Percentiles rank a stretch among this genome's conserved stretches.
Conservation (phyloP, 2,888 invertebrate species). For the Balanococcus diminutus region DNA sequence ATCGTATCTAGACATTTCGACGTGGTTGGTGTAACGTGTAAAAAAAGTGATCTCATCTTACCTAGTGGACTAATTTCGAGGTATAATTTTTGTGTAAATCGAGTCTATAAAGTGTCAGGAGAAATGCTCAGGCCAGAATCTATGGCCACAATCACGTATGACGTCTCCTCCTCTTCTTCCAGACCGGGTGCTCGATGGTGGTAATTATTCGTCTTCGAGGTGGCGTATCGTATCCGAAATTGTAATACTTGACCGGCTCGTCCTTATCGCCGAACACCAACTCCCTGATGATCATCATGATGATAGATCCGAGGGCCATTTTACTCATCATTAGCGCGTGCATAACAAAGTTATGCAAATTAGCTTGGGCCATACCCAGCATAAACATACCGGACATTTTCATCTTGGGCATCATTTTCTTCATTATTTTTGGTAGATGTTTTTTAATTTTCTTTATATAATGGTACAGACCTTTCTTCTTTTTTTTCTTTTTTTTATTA, state of each 20-base stretch:
- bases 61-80: neutral
- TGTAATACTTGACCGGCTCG: conserved; percentile 51
- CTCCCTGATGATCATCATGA: conserved; percentile 52
- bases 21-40: no score
- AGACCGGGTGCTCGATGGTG: conserved; percentile 24
- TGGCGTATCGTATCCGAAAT: conserved; percentile 52
- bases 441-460: conserved; percentile 40
- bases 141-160: neutral
- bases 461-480: neutral
- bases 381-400: conserved; percentile 45
- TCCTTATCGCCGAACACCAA: conserved; percentile 53
- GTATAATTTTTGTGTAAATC: no score
- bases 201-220: neutral
- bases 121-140: no score
- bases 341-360: conserved; percentile 53
- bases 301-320: conserved; percentile 47
- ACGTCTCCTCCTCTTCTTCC: conserved; percentile 40
- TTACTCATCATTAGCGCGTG: conserved; percentile 55
- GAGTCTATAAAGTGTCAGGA: no score
- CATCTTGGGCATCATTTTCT: conserved; percentile 43
- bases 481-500: conserved; percentile 19
- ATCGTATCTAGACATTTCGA: no score
- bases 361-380: conserved; percentile 53
- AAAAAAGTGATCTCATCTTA: neutral
- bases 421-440: neutral